Evolutionary conservation across 2,888 invertebrate species (phyloP).

Genomic region (Coronaproctus castanopsis): DNA sequence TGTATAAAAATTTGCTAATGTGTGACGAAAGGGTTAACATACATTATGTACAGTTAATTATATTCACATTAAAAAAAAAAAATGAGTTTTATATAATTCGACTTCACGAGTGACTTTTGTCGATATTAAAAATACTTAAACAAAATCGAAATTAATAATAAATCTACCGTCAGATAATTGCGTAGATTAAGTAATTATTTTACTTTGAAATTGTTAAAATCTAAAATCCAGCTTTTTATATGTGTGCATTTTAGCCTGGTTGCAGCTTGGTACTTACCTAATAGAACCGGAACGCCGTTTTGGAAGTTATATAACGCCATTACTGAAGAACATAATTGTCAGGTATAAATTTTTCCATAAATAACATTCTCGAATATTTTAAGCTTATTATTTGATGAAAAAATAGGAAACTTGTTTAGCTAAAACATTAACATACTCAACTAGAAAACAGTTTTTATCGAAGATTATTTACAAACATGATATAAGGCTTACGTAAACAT

Average conservation of each 20-base stretch:
- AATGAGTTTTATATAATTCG: too few relatives aligned
- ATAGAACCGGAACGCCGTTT: constrained; percentile 49
- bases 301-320: constrained; percentile 59
- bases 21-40: too few relatives aligned
- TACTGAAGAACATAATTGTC: constrained; percentile 47
- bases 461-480: not conserved
- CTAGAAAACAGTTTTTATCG: not conserved
- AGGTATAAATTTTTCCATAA: constrained; percentile 31
- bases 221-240: too few relatives aligned
- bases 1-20: too few relatives aligned
- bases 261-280: constrained; percentile 56
- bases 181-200: too few relatives aligned
- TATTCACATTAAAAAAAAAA: too few relatives aligned
- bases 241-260: constrained; percentile 40
- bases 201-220: too few relatives aligned
- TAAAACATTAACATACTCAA: not conserved
- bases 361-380: not conserved
- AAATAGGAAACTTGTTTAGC: not conserved
- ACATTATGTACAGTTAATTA: too few relatives aligned
- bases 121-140: too few relatives aligned
- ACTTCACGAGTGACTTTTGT: too few relatives aligned
- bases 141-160: not conserved
- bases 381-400: not conserved
- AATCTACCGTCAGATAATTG: too few relatives aligned
- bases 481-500: not conserved